Evolutionary conservation across 2,113 vertebrate genomes (phyloP).

Genomic region (Mus spicilegus): DNA sequence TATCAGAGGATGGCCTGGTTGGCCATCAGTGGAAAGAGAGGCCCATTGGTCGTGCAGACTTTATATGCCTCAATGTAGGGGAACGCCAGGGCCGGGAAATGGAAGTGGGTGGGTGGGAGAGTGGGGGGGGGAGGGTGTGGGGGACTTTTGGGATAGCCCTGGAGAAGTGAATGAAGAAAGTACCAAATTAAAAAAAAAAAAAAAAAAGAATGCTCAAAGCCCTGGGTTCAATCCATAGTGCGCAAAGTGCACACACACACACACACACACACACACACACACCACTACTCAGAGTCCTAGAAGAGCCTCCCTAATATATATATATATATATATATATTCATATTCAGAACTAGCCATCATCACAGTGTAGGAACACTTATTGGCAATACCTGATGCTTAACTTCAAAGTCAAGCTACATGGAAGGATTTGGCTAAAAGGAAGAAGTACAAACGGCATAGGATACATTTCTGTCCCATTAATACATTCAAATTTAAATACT

Average conservation of each 20-base stretch:
- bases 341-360: background rate
- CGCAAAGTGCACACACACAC: fast-evolving
- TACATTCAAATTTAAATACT: slow-evolving; percentile 34
- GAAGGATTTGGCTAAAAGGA: background rate
- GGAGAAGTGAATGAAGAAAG: too few species aligned
- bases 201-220: background rate
- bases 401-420: background rate
- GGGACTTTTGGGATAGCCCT: too few species aligned
- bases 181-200: too few species aligned
- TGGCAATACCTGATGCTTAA: background rate
- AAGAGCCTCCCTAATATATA: background rate
- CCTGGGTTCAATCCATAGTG: background rate
- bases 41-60: too few species aligned
- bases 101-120: too few species aligned
- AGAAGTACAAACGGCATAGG: background rate
- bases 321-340: background rate
- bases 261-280: background rate
- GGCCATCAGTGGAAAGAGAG: too few species aligned
- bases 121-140: too few species aligned
- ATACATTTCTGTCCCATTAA: slow-evolving; percentile 2
- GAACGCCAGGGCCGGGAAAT: too few species aligned
- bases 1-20: too few species aligned
- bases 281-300: background rate
- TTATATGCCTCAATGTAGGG: too few species aligned
- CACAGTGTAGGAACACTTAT: background rate